These are phyloP conservation scores for Agapostemon virescens DNA, from an alignment of 2,888 invertebrate genomes.

Conservation along the genomic window DNA sequence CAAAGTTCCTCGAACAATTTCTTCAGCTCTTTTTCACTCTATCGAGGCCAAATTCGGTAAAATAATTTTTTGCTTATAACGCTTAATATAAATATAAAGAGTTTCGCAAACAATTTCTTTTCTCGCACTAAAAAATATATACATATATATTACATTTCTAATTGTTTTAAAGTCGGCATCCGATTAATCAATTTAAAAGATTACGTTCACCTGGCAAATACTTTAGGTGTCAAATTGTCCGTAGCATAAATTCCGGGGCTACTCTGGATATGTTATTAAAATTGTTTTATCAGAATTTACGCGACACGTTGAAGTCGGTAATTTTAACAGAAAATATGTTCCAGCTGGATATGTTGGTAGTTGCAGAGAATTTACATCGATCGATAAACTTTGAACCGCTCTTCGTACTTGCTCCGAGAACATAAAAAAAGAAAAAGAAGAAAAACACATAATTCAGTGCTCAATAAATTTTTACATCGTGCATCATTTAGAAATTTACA, in stretches of 20 bases:
- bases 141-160: neutral
- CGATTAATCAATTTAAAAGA: neutral
- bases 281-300: neutral
- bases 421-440: neutral
- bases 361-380: neutral
- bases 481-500: neutral
- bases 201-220: neutral
- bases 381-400: neutral
- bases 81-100: no score
- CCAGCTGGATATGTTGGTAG: neutral
- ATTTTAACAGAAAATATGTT: neutral
- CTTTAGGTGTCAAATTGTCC: neutral
- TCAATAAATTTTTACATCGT: no score
- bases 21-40: neutral
- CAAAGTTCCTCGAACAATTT: neutral
- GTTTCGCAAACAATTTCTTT: neutral
- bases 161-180: neutral
- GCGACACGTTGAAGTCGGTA: neutral
- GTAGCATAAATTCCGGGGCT: neutral
- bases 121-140: neutral
- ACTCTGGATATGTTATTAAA: neutral
- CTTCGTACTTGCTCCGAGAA: neutral
- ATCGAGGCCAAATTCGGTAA: no score
- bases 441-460: neutral
- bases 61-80: no score